Evolutionary conservation across 2,888 invertebrate genomes (phyloP).

Genomic region (Dyspetes luteomarginatus): DNA sequence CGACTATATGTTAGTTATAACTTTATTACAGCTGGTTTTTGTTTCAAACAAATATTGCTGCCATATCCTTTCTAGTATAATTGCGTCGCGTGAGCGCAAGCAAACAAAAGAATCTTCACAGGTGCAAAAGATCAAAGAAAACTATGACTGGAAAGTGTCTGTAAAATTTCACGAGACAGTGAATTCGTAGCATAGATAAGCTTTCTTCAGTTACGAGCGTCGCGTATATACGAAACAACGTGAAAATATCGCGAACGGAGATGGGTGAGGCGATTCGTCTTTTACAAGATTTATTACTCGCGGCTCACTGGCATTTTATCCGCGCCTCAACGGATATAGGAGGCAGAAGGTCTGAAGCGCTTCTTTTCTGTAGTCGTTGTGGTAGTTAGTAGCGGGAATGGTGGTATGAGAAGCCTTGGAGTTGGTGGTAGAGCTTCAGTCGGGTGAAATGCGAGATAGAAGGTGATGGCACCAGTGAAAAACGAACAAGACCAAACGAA

Average conservation of each 20-base stretch:
- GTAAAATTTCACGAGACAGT: constrained; percentile 12
- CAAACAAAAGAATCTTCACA: neutral
- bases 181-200: constrained; percentile 16
- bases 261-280: constrained; percentile 60
- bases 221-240: constrained; percentile 25
- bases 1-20: neutral
- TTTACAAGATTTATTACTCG: constrained; percentile 64
- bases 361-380: constrained; percentile 23
- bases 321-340: constrained; percentile 31
- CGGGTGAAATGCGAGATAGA: constrained; percentile 42
- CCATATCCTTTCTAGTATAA: no score
- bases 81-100: no score
- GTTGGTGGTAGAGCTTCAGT: constrained; percentile 5
- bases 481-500: constrained; percentile 46
- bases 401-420: constrained; percentile 10
- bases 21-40: no score
- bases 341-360: constrained; percentile 9
- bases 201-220: neutral
- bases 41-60: no score
- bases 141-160: no score
- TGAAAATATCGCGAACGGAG: constrained; percentile 48
- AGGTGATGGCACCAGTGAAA: constrained; percentile 42
- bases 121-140: no score
- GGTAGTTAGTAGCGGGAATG: constrained; percentile 23
- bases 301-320: constrained; percentile 49